Percentiles rank a stretch among this genome's conserved stretches.
phyloP scores from a whole-genome alignment of 2,888 invertebrate species.

The Chrysolina oricalcia region DNA sequence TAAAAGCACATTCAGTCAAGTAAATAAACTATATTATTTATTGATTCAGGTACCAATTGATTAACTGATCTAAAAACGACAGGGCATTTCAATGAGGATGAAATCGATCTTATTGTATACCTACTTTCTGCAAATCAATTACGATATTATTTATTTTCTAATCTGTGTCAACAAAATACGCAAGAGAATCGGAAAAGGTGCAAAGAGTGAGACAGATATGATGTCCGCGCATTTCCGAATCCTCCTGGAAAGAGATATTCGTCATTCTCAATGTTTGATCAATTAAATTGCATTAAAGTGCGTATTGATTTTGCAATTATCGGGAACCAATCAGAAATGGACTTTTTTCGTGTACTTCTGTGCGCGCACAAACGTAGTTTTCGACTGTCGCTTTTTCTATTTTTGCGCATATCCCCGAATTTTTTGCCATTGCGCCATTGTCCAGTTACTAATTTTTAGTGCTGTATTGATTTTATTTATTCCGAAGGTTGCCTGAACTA shows the following conservation, averaged over 20 bases:
- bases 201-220: conserved; percentile 36
- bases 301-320: conserved; percentile 73
- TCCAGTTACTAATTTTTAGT: conserved; percentile 72
- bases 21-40: no score
- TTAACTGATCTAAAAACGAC: no score
- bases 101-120: neutral
- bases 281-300: conserved; percentile 70
- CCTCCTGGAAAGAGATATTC: conserved; percentile 45
- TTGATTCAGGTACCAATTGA: no score
- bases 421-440: conserved; percentile 72
- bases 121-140: neutral
- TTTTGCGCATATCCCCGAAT: conserved; percentile 69
- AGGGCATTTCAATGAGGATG: no score
- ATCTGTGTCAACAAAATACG: conserved; percentile 44
- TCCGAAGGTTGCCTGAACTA: conserved; percentile 60
- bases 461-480: conserved; percentile 71
- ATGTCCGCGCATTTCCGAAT: conserved; percentile 8
- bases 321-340: conserved; percentile 72
- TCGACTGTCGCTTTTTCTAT: conserved; percentile 63
- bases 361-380: conserved; percentile 67
- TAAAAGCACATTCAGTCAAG: no score
- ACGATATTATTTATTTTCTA: conserved; percentile 33
- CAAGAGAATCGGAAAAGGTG: conserved; percentile 40
- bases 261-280: conserved; percentile 65
- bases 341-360: conserved; percentile 68